A percentile compares a stretch with the other conserved stretches of the same genome.
phyloP scores from a whole-genome alignment of 2,113 vertebrate genomes.

The Drymodes brunneopygia region DNA sequence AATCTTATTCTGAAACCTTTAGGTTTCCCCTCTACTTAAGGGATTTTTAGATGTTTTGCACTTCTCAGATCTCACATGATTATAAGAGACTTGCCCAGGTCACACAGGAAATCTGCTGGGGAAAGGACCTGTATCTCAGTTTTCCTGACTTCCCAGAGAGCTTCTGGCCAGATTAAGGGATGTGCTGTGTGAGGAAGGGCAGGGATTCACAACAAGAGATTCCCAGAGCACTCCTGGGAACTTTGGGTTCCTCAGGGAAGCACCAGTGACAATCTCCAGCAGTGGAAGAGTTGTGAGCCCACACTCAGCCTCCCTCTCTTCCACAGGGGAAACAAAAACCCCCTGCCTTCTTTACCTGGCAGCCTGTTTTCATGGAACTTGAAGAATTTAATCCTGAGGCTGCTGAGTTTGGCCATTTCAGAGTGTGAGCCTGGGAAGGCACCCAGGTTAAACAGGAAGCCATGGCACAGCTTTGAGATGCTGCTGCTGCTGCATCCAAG shows the following conservation, averaged over 20 bases:
- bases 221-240: neutral
- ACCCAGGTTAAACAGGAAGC: neutral
- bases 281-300: neutral
- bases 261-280: neutral
- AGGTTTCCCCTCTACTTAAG: neutral
- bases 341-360: neutral
- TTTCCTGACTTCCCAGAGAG: neutral
- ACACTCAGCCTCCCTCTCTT: neutral
- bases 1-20: neutral
- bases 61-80: neutral
- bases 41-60: slow-evolving; percentile 2
- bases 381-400: neutral
- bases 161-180: neutral
- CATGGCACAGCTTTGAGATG: fast-evolving
- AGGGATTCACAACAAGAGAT: neutral
- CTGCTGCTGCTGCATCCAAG: neutral
- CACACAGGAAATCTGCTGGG: neutral
- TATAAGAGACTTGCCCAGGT: neutral
- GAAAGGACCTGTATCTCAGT: neutral
- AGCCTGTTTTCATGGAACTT: neutral
- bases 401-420: neutral
- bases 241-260: neutral
- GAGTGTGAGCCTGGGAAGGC: neutral
- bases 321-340: neutral
- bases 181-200: neutral